Evolutionary conservation across 1,140 invertebrate species (phyloP).

Genomic region (Leptopilina boulardi): DNA sequence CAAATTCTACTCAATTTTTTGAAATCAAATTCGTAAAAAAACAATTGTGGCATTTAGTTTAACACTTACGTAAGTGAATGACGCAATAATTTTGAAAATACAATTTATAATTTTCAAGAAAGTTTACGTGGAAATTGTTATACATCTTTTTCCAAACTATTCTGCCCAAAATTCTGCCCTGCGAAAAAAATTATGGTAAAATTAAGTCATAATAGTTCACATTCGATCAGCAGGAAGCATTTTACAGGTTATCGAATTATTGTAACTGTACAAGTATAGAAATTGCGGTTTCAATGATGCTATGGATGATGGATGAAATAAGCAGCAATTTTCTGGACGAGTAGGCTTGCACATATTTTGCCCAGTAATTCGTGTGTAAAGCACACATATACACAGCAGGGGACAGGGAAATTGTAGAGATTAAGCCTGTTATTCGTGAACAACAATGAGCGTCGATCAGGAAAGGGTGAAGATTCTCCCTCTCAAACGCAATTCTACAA

Average conservation of each 20-base stretch:
- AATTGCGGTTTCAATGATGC: not conserved
- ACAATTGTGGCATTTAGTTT: too few species aligned
- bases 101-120: too few species aligned
- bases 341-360: not conserved
- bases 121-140: too few species aligned
- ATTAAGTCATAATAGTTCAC: too few species aligned
- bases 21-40: too few species aligned
- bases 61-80: too few species aligned
- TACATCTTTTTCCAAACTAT: too few species aligned
- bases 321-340: constrained; percentile 29
- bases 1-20: too few species aligned
- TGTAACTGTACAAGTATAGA: not conserved
- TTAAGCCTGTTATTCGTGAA: constrained; percentile 13
- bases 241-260: not conserved
- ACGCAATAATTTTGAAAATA: too few species aligned
- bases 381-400: not conserved
- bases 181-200: too few species aligned
- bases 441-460: constrained; percentile 25
- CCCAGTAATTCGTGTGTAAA: constrained; percentile 25
- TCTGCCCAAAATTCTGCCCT: too few species aligned
- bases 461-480: not conserved
- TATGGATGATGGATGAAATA: constrained; percentile 19
- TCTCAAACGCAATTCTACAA: not conserved
- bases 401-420: constrained; percentile 13
- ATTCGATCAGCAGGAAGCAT: not conserved